Base-by-base conservation (phyloP, 1,140 invertebrate species). In the Ruditapes philippinarum region DNA sequence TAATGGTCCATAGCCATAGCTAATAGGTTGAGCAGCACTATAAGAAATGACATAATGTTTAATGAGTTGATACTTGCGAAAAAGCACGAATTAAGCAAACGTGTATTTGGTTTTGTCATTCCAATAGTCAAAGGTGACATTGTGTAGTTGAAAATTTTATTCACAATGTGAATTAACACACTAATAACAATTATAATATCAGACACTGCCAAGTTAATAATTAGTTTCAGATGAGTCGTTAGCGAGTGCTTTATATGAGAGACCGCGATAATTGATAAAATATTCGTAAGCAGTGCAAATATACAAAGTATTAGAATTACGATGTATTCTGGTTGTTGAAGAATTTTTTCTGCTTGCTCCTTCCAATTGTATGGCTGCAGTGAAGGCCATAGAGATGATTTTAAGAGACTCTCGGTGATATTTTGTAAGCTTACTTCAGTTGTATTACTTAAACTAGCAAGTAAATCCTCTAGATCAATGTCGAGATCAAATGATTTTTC, bases 1-100 rank as follows among this genome's bases (percentile, higher is more conserved):
- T 98, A 98, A 91, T 98, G 97, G 93, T 97, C 97, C 25, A 97
- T 93, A 7, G 97, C 97, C 42, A 98, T 95, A 1, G 97, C 96
- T 19, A 97, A 92, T 7, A 98, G 95, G 93, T 98, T 97, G 11
- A 96, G 94, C 1, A 97, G 96, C 0, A 97, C 97, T 14, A 97
- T 97, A 17, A 93, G 74, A 54, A 91, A 90, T 9, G 92, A 93
- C 62, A 88, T 92, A 5, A 89, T 92, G 80, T 92, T 91, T 9
- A 95, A 57, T 0, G 92, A 91, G 38, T 90, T 91, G 12, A 92
- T 73, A 62, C 93, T 89, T 1, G 91, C 88, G 62, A 86, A 91
- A 33, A 92, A 91, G 70, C 94, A 94, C 3, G 91, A 78, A n/a
- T 88, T 90, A 0, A 85, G 28, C 25, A 90, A 65, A 17, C 91